Evolutionary conservation across 2,113 vertebrate species (phyloP), one percentile per base, ranked within the genome.

Genomic region (Sclerurus mexicanus): DNA sequence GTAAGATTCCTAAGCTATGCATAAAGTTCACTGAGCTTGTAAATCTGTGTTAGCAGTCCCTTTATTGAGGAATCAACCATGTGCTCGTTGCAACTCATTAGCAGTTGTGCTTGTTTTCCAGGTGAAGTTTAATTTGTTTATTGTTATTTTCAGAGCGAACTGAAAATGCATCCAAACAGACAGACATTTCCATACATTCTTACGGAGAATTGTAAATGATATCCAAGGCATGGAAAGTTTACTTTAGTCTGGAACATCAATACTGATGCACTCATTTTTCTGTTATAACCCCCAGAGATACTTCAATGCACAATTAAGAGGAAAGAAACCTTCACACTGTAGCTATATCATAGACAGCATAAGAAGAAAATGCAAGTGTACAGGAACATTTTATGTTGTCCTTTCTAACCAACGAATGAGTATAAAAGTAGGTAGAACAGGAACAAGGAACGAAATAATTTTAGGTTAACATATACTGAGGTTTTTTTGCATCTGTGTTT

Each of bases 171-270:
- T 49, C 33, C 33, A 85, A 78, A 89, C 27, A 84, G 39, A 60
- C 35, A 87, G 49, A 64, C 33, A 1, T 88, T 93, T 87, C 74
- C 46, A 50, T 71, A 89, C 1, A 8, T 74, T 87, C 76, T 69
- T 59, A 21, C 18, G 68, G 58, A 71, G 14, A 90, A 94, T 67
- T 86, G 66, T 72, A 39, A 75, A 18, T 44, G 12, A 63, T 39
- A 74, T 27, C 16, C 71, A 67, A 79, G 62, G n/a, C 49, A 87
- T 85, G 77, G 75, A 74, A 92, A 62, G 72, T 94, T 95, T 89
- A 71, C 37, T 91, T 96, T 91, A 81, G 47, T 42, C 35, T 73
- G 82, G 58, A 85, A 73, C 33, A 10, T 13, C 85, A 35, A 74
- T 82, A 94, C 67, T 91, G 52, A 77, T 46, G 71, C 46, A 76